Evolutionary conservation across 2,113 vertebrate species (phyloP), one percentile per base, ranked within the genome.

Genomic region (Hyperopisus bebe): DNA sequence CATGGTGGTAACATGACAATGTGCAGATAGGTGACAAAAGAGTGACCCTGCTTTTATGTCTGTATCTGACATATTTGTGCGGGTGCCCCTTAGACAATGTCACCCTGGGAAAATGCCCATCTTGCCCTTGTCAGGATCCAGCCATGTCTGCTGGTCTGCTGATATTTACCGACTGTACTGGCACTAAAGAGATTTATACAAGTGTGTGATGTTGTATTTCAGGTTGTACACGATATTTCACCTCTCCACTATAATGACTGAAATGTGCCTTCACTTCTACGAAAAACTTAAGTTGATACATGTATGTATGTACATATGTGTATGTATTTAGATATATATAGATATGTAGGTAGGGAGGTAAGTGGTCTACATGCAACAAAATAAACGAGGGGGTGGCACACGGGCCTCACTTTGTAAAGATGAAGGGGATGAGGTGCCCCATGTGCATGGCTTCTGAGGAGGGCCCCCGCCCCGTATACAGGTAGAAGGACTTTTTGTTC

Each of bases 401-500:
- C 10, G 1, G 46, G 50, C 92, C 98, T 97, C 95, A 99, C 98
- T 99, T 99, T 77, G 98, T 98, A 92, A 99, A 99, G 92, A 99
- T 95, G 92, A 99, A 99, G 0, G 97, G 98, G 90, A 99, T 97
- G 91, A 99, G 97, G 92, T 99, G 98, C 10, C 98, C 98, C 10
- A 99, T 91, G 0, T 99, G 98, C 97, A 99, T 97, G 55, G 98
- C 95, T 89, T 98, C 96, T 0, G 98, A 99, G 0, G 98, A 99
- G 0, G 98, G 98, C 4, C 98, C 98, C 94, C 98, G 95, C 89
- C 98, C 98, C 0, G 98, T 99, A 88, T 99, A 99, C 85, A 99
- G 96, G 92, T 98, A 99, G 93, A 99, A 99, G 0, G 97, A 96
- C 94, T 99, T 98, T 91, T 98, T 96, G 8, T 97, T 98, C 95